A percentile compares a stretch with the other conserved stretches of the same genome.
Evolutionary conservation across 2,113 vertebrate species (phyloP).

Genomic region (Phocoena sinus): DNA sequence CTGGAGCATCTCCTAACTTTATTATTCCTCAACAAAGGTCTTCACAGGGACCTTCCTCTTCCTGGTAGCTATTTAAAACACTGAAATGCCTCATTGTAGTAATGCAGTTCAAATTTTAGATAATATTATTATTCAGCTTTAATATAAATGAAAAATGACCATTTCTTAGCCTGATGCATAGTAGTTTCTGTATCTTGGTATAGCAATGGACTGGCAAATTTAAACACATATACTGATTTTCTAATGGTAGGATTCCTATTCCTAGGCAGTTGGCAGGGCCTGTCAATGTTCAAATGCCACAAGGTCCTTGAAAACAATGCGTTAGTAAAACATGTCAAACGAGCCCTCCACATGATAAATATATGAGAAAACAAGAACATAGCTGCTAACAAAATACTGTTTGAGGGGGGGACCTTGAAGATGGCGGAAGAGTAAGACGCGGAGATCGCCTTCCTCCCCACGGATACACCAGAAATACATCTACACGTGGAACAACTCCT

Average conservation of each 20-base stretch:
- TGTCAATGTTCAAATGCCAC: background rate
- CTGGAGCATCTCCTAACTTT: background rate
- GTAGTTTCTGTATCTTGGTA: background rate
- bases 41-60: background rate
- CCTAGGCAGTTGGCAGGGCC: background rate
- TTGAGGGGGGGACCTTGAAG: background rate
- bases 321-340: background rate
- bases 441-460: too few relatives aligned
- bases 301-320: background rate
- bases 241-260: background rate
- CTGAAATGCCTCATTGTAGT: background rate
- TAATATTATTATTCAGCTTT: background rate
- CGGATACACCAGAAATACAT: too few relatives aligned
- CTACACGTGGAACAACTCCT: too few relatives aligned
- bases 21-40: background rate
- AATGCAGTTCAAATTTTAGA: background rate
- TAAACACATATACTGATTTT: background rate
- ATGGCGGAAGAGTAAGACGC: too few relatives aligned
- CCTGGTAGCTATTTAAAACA: background rate
- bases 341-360: background rate
- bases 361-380: background rate
- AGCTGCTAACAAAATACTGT: background rate
- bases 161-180: background rate
- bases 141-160: background rate
- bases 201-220: background rate